phyloP scores from a whole-genome alignment of 2,113 vertebrate species.

The Sitta europaea region DNA sequence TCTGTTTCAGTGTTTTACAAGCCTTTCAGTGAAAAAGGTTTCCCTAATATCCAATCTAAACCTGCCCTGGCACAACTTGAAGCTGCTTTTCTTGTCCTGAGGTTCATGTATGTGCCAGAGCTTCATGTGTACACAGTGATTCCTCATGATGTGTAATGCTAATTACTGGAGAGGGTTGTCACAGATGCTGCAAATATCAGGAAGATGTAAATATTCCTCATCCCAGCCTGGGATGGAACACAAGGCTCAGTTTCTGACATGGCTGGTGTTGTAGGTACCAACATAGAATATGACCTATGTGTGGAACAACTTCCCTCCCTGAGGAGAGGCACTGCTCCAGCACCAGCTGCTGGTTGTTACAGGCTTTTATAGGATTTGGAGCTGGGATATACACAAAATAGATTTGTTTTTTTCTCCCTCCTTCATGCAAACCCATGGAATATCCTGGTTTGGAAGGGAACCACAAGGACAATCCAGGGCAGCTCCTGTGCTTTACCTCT shows the following conservation, averaged over 20 bases:
- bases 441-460: neutral
- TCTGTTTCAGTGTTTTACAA: neutral
- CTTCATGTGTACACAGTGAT: neutral
- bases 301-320: neutral
- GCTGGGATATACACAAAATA: neutral
- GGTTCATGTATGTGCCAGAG: too few relatives aligned
- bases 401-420: neutral
- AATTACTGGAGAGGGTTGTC: neutral
- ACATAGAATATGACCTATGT: neutral
- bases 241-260: rapidly evolving
- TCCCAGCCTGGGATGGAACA: neutral
- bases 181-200: neutral
- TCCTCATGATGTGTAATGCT: rapidly evolving
- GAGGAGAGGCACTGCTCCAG: neutral
- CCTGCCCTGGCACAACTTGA: neutral
- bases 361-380: neutral
- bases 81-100: neutral
- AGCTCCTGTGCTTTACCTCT: neutral
- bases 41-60: neutral
- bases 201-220: neutral
- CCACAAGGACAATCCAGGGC: neutral
- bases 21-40: neutral
- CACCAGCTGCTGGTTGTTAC: neutral
- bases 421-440: neutral
- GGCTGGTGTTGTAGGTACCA: neutral